phyloP scores from a whole-genome alignment of 1,140 invertebrate genomes.

The Daktulosphaira vitifoliae region DNA sequence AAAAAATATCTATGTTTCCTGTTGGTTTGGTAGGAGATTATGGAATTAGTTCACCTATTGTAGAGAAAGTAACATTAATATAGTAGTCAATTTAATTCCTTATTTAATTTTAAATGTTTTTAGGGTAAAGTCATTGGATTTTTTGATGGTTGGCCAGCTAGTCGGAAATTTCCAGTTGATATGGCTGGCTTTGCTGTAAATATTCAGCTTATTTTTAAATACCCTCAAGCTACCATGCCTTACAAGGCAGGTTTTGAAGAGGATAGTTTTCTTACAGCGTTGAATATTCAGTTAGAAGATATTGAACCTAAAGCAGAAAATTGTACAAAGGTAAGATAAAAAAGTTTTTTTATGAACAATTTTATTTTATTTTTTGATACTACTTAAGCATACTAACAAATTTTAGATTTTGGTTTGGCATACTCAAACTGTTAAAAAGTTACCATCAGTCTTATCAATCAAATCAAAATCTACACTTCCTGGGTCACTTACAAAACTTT shows the following conservation, averaged over 20 bases:
- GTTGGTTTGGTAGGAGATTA: constrained; percentile 71
- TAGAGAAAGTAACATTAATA: constrained; percentile 57
- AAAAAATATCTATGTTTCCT: constrained; percentile 77
- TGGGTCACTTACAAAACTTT: constrained; percentile 21
- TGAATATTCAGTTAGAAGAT: constrained; percentile 59
- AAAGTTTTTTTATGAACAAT: too few species aligned
- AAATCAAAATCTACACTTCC: constrained; percentile 10
- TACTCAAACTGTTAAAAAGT: constrained; percentile 73
- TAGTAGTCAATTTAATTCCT: too few species aligned
- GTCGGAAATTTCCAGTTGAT: constrained; percentile 78
- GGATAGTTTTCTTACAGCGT: constrained; percentile 66
- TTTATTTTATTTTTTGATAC: too few species aligned
- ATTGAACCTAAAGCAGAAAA: constrained; percentile 69
- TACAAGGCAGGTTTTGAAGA: constrained; percentile 73
- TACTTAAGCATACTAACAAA: too few species aligned
- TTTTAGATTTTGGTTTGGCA: constrained; percentile 79
- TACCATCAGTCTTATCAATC: constrained; percentile 36
- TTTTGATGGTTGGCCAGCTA: constrained; percentile 74
- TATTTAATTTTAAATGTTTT: constrained; percentile 46
- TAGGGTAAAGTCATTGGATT: constrained; percentile 50
- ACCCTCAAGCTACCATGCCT: constrained; percentile 63
- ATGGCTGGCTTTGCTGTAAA: constrained; percentile 81
- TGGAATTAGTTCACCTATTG: constrained; percentile 62
- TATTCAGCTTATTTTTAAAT: constrained; percentile 44
- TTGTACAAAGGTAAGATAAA: constrained; percentile 60